Percentiles rank a stretch among this genome's conserved stretches.
Conservation (phyloP, 2,888 invertebrate species). For the Mimas tiliae region DNA sequence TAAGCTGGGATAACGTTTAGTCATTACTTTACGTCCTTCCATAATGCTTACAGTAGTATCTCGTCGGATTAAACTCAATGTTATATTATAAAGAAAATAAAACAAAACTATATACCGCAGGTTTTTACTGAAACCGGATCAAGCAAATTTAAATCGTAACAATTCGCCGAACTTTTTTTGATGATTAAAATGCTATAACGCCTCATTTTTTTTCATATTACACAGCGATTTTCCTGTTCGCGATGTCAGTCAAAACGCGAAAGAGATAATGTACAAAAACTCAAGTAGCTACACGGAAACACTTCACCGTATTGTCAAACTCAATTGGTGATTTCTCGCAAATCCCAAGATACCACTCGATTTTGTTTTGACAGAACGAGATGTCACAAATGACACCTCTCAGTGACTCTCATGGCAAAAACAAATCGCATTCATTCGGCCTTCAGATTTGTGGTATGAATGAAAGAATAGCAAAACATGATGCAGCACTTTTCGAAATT, state of each 20-base stretch:
- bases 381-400: conserved; percentile 56
- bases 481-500: conserved; percentile 53
- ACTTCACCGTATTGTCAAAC: conserved; percentile 49
- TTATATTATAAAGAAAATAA: not conserved
- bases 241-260: conserved; percentile 34
- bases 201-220: conserved; percentile 6
- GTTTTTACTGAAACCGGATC: conserved; percentile 4
- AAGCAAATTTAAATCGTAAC: conserved; percentile 3
- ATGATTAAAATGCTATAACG: conserved; percentile 7
- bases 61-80: not conserved
- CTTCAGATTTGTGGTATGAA: conserved; percentile 58
- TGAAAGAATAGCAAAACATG: conserved; percentile 61
- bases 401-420: conserved; percentile 46
- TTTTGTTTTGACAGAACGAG: conserved; percentile 80
- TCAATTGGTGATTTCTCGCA: conserved; percentile 59
- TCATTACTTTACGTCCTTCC: conserved; percentile 1
- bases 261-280: conserved; percentile 14
- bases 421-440: conserved; percentile 56
- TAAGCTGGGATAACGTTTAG: conserved; percentile 5
- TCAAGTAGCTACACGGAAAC: conserved; percentile 39
- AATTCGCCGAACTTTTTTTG: not conserved
- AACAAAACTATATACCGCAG: not conserved
- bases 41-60: conserved; percentile 3
- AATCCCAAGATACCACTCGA: conserved; percentile 80
- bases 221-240: conserved; percentile 18